phyloP scores from a whole-genome alignment of 2,113 vertebrate species.

The Saimiri boliviensis region DNA sequence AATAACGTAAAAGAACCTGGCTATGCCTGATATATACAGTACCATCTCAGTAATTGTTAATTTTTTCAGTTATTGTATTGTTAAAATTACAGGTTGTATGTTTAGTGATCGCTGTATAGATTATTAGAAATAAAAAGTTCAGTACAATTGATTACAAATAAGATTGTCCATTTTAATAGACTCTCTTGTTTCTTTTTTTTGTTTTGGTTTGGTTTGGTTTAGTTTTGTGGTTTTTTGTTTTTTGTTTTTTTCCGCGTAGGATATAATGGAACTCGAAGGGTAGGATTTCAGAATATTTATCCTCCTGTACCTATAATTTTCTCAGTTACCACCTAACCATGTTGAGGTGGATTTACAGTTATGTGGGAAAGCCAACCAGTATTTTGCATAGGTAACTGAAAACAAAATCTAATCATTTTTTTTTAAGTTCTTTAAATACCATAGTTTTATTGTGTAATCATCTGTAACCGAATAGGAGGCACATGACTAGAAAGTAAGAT shows the following conservation, averaged over 20 bases:
- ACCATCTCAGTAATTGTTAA: not conserved
- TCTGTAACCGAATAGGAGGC: not conserved
- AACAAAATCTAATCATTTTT: not conserved
- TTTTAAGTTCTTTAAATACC: not conserved
- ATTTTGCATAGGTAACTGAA: not conserved
- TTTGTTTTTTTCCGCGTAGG: not conserved
- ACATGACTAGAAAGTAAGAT: not conserved
- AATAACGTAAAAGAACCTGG: not conserved
- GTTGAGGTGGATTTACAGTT: not conserved
- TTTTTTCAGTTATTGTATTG: constrained; percentile 1
- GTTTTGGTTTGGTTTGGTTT: not conserved
- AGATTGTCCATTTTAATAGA: not conserved
- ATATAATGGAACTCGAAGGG: not conserved
- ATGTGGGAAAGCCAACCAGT: not conserved
- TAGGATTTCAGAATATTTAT: not conserved
- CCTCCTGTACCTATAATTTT: not conserved
- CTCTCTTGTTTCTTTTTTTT: not conserved
- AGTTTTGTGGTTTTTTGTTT: not conserved
- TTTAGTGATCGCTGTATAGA: not conserved
- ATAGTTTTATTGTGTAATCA: not conserved
- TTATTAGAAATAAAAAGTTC: constrained; percentile 15
- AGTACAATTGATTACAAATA: not conserved
- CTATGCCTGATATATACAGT: not conserved
- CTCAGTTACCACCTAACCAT: not conserved
- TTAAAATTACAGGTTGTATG: not conserved